These are phyloP conservation scores for Nomada fabriciana DNA, from an alignment of 2,888 invertebrate species.

Conservation along the genomic window DNA sequence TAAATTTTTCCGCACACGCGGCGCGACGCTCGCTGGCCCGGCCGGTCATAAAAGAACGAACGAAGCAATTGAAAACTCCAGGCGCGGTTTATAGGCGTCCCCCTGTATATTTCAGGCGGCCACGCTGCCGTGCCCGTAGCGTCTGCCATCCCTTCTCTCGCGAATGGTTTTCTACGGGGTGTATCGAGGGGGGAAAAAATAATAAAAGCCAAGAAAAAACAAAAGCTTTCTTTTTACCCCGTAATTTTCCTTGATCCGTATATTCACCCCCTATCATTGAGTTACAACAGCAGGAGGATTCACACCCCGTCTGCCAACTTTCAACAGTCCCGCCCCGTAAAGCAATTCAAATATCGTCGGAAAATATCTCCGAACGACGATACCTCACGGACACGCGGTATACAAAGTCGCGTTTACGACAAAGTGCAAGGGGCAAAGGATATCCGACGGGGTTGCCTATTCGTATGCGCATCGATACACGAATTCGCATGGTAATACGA, in stretches of 20 bases:
- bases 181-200: background rate
- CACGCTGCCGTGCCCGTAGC: conserved; percentile 13
- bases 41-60: conserved; percentile 66
- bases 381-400: conserved; percentile 8
- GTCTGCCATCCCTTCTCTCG: background rate
- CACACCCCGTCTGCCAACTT: background rate
- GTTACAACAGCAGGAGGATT: background rate
- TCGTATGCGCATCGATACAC: conserved; percentile 67
- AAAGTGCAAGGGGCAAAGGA: background rate
- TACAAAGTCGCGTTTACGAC: background rate
- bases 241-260: background rate
- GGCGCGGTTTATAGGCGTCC: conserved; percentile 63
- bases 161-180: conserved; percentile 2
- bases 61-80: conserved; percentile 70
- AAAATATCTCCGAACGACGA: background rate
- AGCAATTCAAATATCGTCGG: background rate
- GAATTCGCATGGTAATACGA: conserved; percentile 65
- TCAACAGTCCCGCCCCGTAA: background rate
- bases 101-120: conserved; percentile 60
- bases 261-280: background rate
- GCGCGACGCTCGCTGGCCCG: conserved; percentile 4
- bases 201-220: background rate
- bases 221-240: background rate
- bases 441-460: conserved; percentile 46
- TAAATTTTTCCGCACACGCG: conserved; percentile 56